These are phyloP conservation scores for Entomyzon cyanotis DNA, from an alignment of 2,113 vertebrate genomes.

Conservation along the genomic window DNA sequence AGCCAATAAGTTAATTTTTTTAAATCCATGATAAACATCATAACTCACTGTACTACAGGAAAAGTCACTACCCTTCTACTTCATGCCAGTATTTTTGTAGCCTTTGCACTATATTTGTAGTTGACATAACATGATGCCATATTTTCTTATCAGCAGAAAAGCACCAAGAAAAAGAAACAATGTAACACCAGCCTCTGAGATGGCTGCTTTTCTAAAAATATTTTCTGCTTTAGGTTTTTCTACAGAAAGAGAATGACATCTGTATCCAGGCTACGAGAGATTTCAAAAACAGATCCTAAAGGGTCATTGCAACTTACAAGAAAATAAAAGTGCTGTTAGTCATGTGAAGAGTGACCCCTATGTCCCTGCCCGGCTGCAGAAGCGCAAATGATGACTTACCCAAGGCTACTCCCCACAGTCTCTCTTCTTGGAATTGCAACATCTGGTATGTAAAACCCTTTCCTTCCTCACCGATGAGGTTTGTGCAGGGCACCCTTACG, in stretches of 20 bases:
- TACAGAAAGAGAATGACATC: not conserved
- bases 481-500: conserved; percentile 78
- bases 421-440: conserved; percentile 88
- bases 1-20: not conserved
- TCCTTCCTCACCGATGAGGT: conserved; percentile 84
- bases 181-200: not conserved
- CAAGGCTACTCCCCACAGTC: conserved; percentile 79
- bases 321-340: conserved; percentile 18
- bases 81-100: not conserved
- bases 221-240: not conserved
- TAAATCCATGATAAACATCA: not conserved
- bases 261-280: not conserved
- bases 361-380: not conserved
- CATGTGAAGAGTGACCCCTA: not conserved
- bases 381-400: conserved; percentile 65
- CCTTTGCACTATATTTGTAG: not conserved
- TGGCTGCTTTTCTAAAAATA: not conserved
- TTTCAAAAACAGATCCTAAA: not conserved
- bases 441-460: conserved; percentile 88
- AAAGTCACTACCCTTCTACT: not conserved
- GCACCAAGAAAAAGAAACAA: not conserved
- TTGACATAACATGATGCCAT: not conserved
- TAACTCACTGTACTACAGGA: not conserved
- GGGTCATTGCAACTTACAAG: not conserved
- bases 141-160: not conserved